A percentile compares a stretch with the other conserved stretches of the same genome.
Evolutionary conservation across 2,797 vertebrate species (phyloP).

Genomic region (Macropodus opercularis): DNA sequence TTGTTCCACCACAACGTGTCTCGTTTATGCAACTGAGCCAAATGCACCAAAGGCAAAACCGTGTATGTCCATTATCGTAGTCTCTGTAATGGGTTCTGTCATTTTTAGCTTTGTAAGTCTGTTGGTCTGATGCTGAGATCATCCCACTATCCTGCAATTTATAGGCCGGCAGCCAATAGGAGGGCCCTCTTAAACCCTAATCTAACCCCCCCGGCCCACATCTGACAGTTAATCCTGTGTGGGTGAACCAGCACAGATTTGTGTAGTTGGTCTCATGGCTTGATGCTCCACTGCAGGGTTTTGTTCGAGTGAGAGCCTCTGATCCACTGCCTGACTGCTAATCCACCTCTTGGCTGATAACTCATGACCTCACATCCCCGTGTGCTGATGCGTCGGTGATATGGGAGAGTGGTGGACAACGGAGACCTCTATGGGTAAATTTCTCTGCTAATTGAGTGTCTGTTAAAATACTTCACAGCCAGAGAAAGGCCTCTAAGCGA

Average conservation of each 20-base stretch:
- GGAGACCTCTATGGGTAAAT: slow-evolving; percentile 84
- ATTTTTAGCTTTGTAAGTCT: slow-evolving; percentile 29
- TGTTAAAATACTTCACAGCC: slow-evolving; percentile 28
- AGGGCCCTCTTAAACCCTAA: slow-evolving; percentile 25
- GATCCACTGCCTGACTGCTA: slow-evolving; percentile 66
- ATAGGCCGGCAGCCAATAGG: slow-evolving; percentile 24
- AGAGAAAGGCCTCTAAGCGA: slow-evolving; percentile 18
- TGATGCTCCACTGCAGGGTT: slow-evolving; percentile 82
- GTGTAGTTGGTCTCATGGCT: slow-evolving; percentile 65
- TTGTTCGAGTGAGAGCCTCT: slow-evolving; percentile 71
- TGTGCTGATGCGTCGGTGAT: slow-evolving; percentile 79
- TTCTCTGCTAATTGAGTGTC: not conserved
- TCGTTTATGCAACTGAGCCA: slow-evolving; percentile 3
- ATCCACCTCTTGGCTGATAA: slow-evolving; percentile 55
- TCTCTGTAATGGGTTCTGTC: slow-evolving; percentile 3
- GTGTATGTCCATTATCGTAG: not conserved
- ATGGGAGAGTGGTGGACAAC: slow-evolving; percentile 93
- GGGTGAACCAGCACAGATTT: slow-evolving; percentile 74
- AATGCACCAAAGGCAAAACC: not conserved
- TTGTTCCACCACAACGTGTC: slow-evolving; percentile 35
- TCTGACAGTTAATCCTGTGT: slow-evolving; percentile 72
- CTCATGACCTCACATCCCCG: slow-evolving; percentile 74
- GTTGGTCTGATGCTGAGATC: slow-evolving; percentile 23
- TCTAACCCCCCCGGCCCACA: slow-evolving; percentile 30
- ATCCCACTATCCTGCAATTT: slow-evolving; percentile 25